Evolutionary conservation across 2,113 vertebrate species (phyloP), one percentile per base, ranked within the genome.

Genomic region (Phasianus colchicus): DNA sequence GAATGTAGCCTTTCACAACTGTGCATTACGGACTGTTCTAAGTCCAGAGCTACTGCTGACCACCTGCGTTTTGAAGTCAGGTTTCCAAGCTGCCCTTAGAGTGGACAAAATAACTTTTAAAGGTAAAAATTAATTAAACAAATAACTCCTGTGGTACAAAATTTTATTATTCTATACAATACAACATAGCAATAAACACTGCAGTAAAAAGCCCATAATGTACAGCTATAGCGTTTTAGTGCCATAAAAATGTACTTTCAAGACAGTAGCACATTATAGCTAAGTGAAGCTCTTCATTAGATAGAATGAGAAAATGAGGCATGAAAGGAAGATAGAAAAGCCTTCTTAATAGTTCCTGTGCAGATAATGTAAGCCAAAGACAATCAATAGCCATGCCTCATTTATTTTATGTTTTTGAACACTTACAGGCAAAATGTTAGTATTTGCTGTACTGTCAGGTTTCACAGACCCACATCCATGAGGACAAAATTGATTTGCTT

Each of bases 281-380:
- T 97, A 98, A 97, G 91, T 86, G 97, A 97, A 97, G 83, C 90
- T 97, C 91, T 98, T 97, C 96, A 97, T 98, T 98, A 98, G 95
- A 93, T 79, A 92, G 94, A 85, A 95, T 95, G 95, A 98, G 95
- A 98, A 98, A 98, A 98, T 97, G 97, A 97, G 87, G 91, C 97
- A 97, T 98, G 96, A 97, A 98, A 97, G 83, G 88, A 97, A 96
- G 93, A 97, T 86, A 85, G 95, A 96, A 97, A 97, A 96, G 72
- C 78, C 89, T 95, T 91, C 95, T 96, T 97, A 97, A 98, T 95
- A 97, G 96, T 97, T 97, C 92, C 96, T 97, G 89, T 91, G 89
- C 64, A 95, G 95, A 98, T 95, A 98, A 98, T 83, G 50, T 85
- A 95, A 93, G 92, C 77, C 48, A 83, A 97, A 97, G 96, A 98